phyloP scores from a whole-genome alignment of 1,140 invertebrate species.

The Pseudomyrmex gracilis region DNA sequence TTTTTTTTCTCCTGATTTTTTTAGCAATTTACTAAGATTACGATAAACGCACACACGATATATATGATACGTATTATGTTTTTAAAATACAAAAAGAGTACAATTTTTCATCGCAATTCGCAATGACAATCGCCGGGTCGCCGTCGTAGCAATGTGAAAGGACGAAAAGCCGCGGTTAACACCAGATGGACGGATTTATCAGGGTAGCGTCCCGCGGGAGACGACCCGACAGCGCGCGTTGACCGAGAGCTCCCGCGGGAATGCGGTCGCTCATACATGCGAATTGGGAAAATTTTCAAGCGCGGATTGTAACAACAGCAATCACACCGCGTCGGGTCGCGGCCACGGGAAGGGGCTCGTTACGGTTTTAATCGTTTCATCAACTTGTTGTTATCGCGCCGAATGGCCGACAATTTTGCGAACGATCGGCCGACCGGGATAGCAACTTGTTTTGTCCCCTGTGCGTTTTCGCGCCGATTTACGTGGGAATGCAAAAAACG shows the following conservation, averaged over 20 bases:
- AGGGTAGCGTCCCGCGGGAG: slow-evolving; percentile 74
- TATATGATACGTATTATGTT: not conserved
- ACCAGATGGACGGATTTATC: slow-evolving; percentile 80
- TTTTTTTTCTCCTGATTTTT: not conserved
- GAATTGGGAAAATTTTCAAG: slow-evolving; percentile 83
- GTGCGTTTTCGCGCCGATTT: slow-evolving; percentile 64
- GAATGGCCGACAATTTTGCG: slow-evolving; percentile 73
- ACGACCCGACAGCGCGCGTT: slow-evolving; percentile 75
- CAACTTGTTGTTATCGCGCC: slow-evolving; percentile 79
- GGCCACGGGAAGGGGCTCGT: slow-evolving; percentile 67
- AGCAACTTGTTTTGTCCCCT: slow-evolving; percentile 70
- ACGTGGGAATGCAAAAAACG: slow-evolving; percentile 37
- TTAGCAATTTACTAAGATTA: too few species aligned
- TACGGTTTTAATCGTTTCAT: slow-evolving; percentile 81
- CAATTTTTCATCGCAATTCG: slow-evolving; percentile 19
- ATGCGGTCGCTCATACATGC: slow-evolving; percentile 78
- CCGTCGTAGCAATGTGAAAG: slow-evolving; percentile 32
- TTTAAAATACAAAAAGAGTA: not conserved
- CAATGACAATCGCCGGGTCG: slow-evolving; percentile 49
- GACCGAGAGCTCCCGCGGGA: slow-evolving; percentile 80
- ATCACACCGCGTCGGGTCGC: slow-evolving; percentile 47
- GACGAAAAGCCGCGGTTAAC: slow-evolving; percentile 79
- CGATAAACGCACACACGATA: not conserved
- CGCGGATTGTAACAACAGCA: slow-evolving; percentile 70
- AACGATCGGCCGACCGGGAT: slow-evolving; percentile 60